phyloP scores from a whole-genome alignment of 2,797 vertebrate genomes.

The Tragopan temminckii region DNA sequence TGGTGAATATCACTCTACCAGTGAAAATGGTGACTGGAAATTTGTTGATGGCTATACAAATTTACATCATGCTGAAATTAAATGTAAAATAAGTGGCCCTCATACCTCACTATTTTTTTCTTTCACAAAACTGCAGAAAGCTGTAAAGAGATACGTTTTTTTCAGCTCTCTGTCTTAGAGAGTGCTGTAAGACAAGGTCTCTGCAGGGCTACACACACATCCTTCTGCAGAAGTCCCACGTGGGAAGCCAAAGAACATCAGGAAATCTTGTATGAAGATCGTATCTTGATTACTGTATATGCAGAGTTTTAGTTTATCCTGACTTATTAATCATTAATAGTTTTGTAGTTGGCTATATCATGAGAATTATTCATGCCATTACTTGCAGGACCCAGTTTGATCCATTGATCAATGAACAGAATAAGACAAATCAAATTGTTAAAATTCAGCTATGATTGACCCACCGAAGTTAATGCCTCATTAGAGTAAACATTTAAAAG shows the following conservation, averaged over 20 bases:
- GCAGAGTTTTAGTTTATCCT: neutral
- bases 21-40: neutral
- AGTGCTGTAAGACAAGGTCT: neutral
- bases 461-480: neutral
- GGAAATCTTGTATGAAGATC: neutral
- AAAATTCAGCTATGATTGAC: neutral
- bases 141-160: neutral
- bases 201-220: neutral
- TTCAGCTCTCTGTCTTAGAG: neutral
- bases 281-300: neutral
- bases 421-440: neutral
- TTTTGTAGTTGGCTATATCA: neutral
- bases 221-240: neutral
- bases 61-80: neutral
- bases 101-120: neutral
- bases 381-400: neutral
- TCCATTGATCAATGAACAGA: neutral
- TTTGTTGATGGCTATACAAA: neutral
- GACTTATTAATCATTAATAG: neutral
- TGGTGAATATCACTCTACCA: neutral
- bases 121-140: neutral
- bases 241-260: neutral
- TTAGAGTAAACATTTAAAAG: neutral
- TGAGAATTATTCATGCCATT: neutral
- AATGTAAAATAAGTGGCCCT: neutral